Base-by-base conservation (phyloP, 2,888 invertebrate genomes). In the Nasonia oneida region DNA sequence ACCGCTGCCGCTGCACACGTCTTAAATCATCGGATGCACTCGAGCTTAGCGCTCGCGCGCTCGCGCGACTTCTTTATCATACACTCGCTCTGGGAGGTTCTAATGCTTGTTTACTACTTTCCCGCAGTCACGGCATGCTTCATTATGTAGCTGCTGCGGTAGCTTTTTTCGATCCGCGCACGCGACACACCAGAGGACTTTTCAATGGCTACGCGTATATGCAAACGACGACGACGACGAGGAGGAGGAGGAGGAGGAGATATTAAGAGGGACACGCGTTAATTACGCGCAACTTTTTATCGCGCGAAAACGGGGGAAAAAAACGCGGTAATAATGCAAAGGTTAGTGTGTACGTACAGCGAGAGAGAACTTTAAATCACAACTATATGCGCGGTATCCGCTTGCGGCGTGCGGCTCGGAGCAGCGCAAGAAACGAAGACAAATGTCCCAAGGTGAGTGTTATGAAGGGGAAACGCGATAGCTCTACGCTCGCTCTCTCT, bases 381-480 rank as follows among this genome's bases (percentile, higher is more conserved):
- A 91, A 90, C 90, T 90, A 89, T 89, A 90, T 90, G 90, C 57
- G 57, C 64, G 74, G 75, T 90, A 89, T 88, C 88, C 89, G 89
- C 90, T 88, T 88, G 89, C 57, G 57, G 57, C 15, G 37, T 37
- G 37, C 37, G 15, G n/a, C 3, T n/a, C 8, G 57, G 89, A 91
- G 88, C 89, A 87, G 87, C 87, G 90, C 90, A 90, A 92, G 91
- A 91, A 92, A 91, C 91, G 91, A 92, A 92, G 92, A 92, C 91
- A 91, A 92, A 92, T 92, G 91, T 88, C 84, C 85, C 84, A 86
- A 76, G 79, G 85, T 88, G 88, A 90, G 90, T 90, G 91, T 91
- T 91, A 90, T 91, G 91, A 92, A 90, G 91, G 90, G 92, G 91
- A 92, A 92, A 91, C 90, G 90, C 90, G 92, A 92, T 92, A 92